Percentiles rank a stretch among this genome's conserved stretches.
These are phyloP conservation scores for Podotricha telesiphe DNA, from an alignment of 2,888 invertebrate species.

Conservation along the genomic window DNA sequence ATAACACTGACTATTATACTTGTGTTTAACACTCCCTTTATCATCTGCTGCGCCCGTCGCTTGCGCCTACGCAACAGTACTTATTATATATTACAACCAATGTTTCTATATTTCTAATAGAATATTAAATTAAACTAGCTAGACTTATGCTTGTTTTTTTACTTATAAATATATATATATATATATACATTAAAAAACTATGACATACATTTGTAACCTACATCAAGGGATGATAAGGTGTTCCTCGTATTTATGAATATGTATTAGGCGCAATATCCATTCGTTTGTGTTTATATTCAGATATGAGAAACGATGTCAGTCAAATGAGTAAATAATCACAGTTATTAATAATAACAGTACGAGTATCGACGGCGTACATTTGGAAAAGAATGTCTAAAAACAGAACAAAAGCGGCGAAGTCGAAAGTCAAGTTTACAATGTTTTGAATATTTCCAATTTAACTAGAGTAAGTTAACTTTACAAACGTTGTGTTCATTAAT, in stretches of 20 bases:
- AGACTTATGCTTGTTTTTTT: neutral
- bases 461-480: constrained; percentile 76
- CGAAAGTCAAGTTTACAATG: constrained; percentile 63
- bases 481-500: constrained; percentile 81
- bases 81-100: neutral
- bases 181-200: neutral
- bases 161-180: neutral
- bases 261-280: constrained; percentile 38
- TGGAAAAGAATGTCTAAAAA: constrained; percentile 28
- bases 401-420: constrained; percentile 34
- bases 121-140: neutral
- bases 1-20: constrained; percentile 1
- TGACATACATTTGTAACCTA: constrained; percentile 26
- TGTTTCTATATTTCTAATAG: neutral
- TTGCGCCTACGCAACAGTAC: constrained; percentile 9
- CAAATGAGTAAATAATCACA: constrained; percentile 12
- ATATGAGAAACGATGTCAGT: constrained; percentile 5
- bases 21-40: constrained; percentile 1
- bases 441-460: constrained; percentile 75
- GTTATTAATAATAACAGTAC: constrained; percentile 3
- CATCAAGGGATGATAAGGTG: constrained; percentile 40
- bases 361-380: constrained; percentile 6
- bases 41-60: constrained; percentile 9
- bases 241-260: constrained; percentile 42
- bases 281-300: constrained; percentile 15